Conservation (phyloP, 35 echinoderm and acorn worm genomes). For the Heliocidaris erythrogramma region DNA sequence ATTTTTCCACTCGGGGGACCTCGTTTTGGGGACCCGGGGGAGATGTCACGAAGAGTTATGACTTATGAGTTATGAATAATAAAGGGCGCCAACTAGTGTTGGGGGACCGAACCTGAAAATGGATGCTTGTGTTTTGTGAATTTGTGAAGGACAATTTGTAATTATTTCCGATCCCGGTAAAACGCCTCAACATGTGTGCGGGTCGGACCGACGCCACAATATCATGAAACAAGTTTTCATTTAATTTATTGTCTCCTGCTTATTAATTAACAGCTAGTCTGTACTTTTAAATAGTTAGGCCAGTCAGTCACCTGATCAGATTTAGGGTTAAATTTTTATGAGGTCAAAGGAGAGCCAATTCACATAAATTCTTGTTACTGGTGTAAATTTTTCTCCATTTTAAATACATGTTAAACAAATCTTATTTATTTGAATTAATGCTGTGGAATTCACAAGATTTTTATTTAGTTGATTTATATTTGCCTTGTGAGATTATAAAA, state of each 20-base stretch:
- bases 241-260: neutral
- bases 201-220: too few species aligned
- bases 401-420: neutral
- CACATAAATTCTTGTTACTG: neutral
- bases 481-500: neutral
- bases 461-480: neutral
- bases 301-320: neutral
- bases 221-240: neutral
- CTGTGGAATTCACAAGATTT: neutral
- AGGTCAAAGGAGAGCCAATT: neutral
- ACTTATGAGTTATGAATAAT: too few species aligned
- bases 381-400: neutral
- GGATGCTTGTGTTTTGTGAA: too few species aligned
- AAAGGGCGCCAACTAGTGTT: too few species aligned
- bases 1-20: too few species aligned
- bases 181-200: too few species aligned
- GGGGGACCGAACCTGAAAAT: too few species aligned
- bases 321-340: neutral
- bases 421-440: neutral
- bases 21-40: too few species aligned
- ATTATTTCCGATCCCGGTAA: too few species aligned
- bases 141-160: too few species aligned
- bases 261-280: neutral
- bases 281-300: neutral
- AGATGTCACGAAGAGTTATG: too few species aligned